A percentile compares a stretch with the other conserved stretches of the same genome.
Conservation (phyloP, 2,797 vertebrate genomes). For the Mus caroli region DNA sequence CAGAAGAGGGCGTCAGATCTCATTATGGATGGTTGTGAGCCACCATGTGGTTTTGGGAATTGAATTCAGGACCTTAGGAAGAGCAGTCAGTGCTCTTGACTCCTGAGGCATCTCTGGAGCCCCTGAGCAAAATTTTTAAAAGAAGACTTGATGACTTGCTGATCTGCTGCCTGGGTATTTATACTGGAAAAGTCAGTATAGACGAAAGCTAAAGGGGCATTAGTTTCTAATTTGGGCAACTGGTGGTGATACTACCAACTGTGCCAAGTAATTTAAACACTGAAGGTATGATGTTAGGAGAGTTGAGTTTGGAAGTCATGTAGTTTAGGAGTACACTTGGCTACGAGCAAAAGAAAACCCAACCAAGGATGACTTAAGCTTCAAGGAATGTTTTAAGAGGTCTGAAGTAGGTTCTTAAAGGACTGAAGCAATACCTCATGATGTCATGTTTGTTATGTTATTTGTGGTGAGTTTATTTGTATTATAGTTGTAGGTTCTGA, state of each 20-base stretch:
- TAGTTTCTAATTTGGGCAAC: neutral
- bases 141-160: neutral
- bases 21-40: neutral
- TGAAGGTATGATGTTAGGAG: neutral
- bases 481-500: neutral
- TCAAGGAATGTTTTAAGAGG: slow-evolving; percentile 19
- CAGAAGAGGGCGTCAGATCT: neutral
- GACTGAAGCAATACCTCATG: neutral
- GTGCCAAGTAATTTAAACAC: neutral
- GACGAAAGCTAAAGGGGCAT: neutral
- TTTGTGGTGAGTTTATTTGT: slow-evolving; percentile 6
- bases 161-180: neutral
- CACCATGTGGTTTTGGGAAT: neutral
- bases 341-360: neutral
- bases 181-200: neutral
- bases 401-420: neutral
- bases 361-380: neutral
- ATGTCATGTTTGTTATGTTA: neutral
- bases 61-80: neutral
- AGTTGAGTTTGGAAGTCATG: neutral
- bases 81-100: neutral
- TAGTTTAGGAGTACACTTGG: neutral
- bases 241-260: neutral
- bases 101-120: neutral
- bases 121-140: neutral